Evolutionary conservation across 1,140 invertebrate species (phyloP).

Genomic region (Scaptomyza montana): DNA sequence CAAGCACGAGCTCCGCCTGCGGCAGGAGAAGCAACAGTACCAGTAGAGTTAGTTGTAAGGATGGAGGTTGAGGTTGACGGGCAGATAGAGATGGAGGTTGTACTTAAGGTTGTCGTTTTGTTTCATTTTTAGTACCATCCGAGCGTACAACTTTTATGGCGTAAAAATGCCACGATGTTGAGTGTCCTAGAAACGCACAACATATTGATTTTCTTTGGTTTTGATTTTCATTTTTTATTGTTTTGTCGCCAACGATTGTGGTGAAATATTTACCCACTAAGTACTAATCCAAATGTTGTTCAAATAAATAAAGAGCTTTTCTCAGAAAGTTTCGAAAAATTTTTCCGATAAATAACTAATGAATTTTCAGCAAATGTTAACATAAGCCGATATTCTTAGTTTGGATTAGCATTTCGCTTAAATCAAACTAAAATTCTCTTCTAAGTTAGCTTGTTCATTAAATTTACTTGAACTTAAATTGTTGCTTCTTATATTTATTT

Average conservation of each 20-base stretch:
- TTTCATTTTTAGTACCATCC: slow-evolving; percentile 68
- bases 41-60: neutral
- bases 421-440: too few relatives aligned
- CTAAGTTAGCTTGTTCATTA: too few relatives aligned
- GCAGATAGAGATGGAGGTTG: slow-evolving; percentile 5
- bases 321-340: neutral
- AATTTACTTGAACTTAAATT: too few relatives aligned
- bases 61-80: neutral
- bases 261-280: neutral
- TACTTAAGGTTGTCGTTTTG: slow-evolving; percentile 59
- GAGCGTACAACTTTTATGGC: slow-evolving; percentile 72
- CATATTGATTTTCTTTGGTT: slow-evolving; percentile 59
- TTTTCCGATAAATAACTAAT: neutral
- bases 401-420: neutral
- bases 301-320: slow-evolving; percentile 10
- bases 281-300: slow-evolving; percentile 20
- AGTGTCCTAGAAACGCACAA: slow-evolving; percentile 39
- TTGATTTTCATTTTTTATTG: neutral
- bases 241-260: slow-evolving; percentile 16
- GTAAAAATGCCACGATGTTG: slow-evolving; percentile 44
- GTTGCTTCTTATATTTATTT: too few relatives aligned
- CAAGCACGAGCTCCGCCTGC: slow-evolving; percentile 1
- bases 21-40: slow-evolving; percentile 1
- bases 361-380: neutral
- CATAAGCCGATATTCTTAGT: neutral